These are phyloP conservation scores for Mercenaria mercenaria DNA, from an alignment of 1,140 invertebrate species.

Conservation along the genomic window DNA sequence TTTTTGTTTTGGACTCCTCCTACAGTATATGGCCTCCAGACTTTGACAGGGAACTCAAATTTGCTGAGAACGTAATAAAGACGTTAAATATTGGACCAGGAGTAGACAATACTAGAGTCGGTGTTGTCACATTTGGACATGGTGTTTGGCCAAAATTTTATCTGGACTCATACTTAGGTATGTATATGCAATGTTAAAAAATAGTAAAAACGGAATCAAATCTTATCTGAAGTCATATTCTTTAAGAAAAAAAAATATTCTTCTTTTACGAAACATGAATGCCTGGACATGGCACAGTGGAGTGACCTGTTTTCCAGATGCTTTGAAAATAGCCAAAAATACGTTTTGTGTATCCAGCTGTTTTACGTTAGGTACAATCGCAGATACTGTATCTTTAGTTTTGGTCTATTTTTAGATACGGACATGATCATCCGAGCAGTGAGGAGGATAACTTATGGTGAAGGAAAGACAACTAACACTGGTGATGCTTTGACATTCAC, in stretches of 20 bases:
- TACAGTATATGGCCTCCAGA: slow-evolving; percentile 73
- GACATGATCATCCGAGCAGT: slow-evolving; percentile 48
- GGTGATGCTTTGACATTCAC: slow-evolving; percentile 36
- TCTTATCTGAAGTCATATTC: too few relatives aligned
- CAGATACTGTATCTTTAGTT: too few relatives aligned
- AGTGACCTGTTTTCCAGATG: too few relatives aligned
- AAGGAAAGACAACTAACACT: slow-evolving; percentile 54
- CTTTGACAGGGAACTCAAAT: slow-evolving; percentile 75
- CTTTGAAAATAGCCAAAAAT: too few relatives aligned
- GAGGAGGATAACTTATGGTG: slow-evolving; percentile 61
- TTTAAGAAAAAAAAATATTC: too few relatives aligned
- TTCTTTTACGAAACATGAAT: too few relatives aligned
- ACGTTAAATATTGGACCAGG: slow-evolving; percentile 74
- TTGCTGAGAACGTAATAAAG: slow-evolving; percentile 73
- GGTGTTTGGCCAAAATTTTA: slow-evolving; percentile 63
- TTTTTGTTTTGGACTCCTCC: slow-evolving; percentile 78
- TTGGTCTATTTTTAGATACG: slow-evolving; percentile 57
- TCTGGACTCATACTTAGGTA: slow-evolving; percentile 61
- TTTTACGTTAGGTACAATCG: too few relatives aligned
- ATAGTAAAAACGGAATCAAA: too few relatives aligned
- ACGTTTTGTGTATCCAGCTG: too few relatives aligned
- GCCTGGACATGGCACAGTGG: too few relatives aligned
- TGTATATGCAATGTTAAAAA: too few relatives aligned
- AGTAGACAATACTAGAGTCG: slow-evolving; percentile 59
- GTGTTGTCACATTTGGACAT: slow-evolving; percentile 71